Conservation (phyloP, 2,888 invertebrate species). For the Mythimna impura region DNA sequence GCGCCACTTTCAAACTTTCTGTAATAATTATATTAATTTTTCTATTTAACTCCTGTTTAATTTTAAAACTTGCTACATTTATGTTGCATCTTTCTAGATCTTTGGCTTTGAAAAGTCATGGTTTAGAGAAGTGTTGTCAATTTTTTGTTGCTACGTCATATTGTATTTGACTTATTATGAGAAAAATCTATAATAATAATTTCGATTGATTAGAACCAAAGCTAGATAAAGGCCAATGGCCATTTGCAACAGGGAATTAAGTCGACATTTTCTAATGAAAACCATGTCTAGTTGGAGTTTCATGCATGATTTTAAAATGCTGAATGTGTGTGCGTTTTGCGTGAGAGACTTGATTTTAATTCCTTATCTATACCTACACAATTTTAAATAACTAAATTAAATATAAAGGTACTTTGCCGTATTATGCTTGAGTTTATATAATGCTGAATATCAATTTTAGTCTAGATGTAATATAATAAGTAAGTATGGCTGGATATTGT, state of each 20-base stretch:
- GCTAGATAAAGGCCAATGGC: too few species aligned
- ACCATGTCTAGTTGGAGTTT: constrained; percentile 2
- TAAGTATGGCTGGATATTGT: neutral
- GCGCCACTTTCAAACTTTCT: too few species aligned
- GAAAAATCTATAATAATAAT: neutral
- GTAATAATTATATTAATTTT: neutral
- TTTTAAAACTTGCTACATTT: constrained; percentile 3
- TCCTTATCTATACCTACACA: neutral
- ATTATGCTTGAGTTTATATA: neutral
- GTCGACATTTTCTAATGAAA: neutral
- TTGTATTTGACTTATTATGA: too few species aligned
- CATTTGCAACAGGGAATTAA: neutral
- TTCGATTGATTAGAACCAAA: neutral
- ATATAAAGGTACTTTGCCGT: neutral
- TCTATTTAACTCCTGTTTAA: neutral
- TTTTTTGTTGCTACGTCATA: neutral
- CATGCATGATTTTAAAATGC: constrained; percentile 4
- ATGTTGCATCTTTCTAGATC: constrained; percentile 25
- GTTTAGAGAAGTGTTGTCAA: neutral
- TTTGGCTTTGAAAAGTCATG: constrained; percentile 1
- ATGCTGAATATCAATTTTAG: neutral
- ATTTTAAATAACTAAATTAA: neutral
- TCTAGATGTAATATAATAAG: neutral
- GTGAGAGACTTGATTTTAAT: neutral
- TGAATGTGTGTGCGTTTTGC: neutral